Base-by-base conservation (phyloP, 2,113 vertebrate species). In the Oryzias curvinotus region DNA sequence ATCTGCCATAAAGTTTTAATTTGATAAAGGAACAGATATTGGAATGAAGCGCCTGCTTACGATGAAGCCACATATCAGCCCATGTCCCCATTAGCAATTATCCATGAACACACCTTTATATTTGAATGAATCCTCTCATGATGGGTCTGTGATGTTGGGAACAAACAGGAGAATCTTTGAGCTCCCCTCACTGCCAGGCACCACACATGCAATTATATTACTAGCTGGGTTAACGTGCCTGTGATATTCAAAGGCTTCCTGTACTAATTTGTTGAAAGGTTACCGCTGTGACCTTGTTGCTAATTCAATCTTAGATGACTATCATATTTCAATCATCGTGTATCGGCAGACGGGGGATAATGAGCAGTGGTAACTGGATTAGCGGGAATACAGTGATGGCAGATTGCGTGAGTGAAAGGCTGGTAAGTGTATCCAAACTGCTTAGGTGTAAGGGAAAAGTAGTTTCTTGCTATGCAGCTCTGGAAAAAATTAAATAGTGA, bases 291-390 rank as follows among this genome's bases (percentile, higher is more conserved):
- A 87, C 86, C 78, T 87, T 85, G 82, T 51, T 17, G 59, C 82
- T 84, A 85, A 87, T 88, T 86, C 68, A 80, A 81, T 90, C 78
- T 75, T 59, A 64, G 74, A 87, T 84, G 77, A 77, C 66, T 71
- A 85, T 88, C 84, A 74, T 69, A 81, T 86, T 87, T 87, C 81
- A 85, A 82, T 90, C 89, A 83, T 62, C 59, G 63, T 71, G 68
- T 62, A 80, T 86, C 49, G 57, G 81, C 72, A 81, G 80, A 78
- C 50, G 45, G 57, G 52, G 68, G 80, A 84, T 83, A 83, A 86
- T 84, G 77, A 87, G 71, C 56, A 13, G 46, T 41, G 57, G 73
- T 85, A 86, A 86, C 68, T 81, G 81, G 83, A 90, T 87, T 85
- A 86, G 76, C 64, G 80, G 58, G 65, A 69, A 84, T 77, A 84